phyloP scores from a whole-genome alignment of 1,140 invertebrate genomes.

The Diprion similis region DNA sequence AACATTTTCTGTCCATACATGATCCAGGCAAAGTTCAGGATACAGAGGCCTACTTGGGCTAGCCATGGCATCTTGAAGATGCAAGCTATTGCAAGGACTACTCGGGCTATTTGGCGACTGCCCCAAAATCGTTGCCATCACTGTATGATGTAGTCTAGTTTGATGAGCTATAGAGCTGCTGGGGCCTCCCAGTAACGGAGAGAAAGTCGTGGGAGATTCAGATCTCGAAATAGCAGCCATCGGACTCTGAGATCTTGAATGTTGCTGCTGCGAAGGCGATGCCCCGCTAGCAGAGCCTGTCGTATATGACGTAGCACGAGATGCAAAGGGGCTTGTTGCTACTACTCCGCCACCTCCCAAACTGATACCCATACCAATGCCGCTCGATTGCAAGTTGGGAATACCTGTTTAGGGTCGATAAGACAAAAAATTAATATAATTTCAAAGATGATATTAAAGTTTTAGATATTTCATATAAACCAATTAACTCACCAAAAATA shows the following conservation, averaged over 20 bases:
- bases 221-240: conserved; percentile 66
- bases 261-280: conserved; percentile 48
- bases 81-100: conserved; percentile 43
- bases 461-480: conserved; percentile 7
- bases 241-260: conserved; percentile 67
- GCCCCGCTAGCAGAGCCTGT: conserved; percentile 43
- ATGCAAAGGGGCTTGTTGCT: conserved; percentile 50
- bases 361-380: conserved; percentile 28
- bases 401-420: conserved; percentile 33
- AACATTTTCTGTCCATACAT: conserved; percentile 83
- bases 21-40: conserved; percentile 86
- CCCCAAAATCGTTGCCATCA: conserved; percentile 44
- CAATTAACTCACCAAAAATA: conserved; percentile 43
- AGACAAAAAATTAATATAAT: not conserved
- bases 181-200: conserved; percentile 40
- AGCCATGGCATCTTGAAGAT: conserved; percentile 39
- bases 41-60: conserved; percentile 73
- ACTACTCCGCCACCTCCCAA: conserved; percentile 28
- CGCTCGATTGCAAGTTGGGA: conserved; percentile 43
- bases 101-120: conserved; percentile 44
- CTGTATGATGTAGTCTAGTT: conserved; percentile 50
- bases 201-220: conserved; percentile 56
- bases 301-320: conserved; percentile 50
- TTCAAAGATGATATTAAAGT: not conserved
- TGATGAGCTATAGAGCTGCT: conserved; percentile 41